Percentiles rank a stretch among this genome's conserved stretches.
Conservation (phyloP, 2,888 invertebrate genomes). For the Chelonus formosanus region DNA sequence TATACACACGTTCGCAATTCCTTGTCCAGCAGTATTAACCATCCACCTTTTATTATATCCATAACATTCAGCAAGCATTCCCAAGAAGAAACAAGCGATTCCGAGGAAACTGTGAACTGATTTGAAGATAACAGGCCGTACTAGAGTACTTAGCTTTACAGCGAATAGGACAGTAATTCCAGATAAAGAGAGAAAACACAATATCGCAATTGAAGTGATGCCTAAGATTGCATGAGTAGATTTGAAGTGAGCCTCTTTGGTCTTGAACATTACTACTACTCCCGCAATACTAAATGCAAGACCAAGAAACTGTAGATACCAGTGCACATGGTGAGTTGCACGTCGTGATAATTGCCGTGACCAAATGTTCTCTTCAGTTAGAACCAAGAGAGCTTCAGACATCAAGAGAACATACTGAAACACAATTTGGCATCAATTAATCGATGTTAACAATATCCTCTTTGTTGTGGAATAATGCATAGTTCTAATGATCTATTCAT, state of each 20-base stretch:
- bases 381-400: conserved; percentile 53
- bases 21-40: background rate
- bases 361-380: conserved; percentile 50
- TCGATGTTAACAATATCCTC: background rate
- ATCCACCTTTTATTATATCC: conserved; percentile 50
- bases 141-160: conserved; percentile 65
- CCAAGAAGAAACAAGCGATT: conserved; percentile 66
- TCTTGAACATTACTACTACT: conserved; percentile 63
- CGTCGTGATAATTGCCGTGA: conserved; percentile 47
- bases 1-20: conserved; percentile 36
- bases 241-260: conserved; percentile 54
- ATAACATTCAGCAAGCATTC: conserved; percentile 63
- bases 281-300: conserved; percentile 67
- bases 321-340: conserved; percentile 63
- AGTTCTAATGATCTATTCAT: too few relatives aligned
- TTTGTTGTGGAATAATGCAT: too few relatives aligned
- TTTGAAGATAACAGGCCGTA: conserved; percentile 67
- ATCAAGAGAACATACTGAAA: conserved; percentile 58
- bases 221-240: conserved; percentile 53
- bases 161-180: conserved; percentile 69
- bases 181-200: conserved; percentile 65
- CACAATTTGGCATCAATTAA: conserved; percentile 2
- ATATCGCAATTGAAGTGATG: conserved; percentile 67
- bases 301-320: conserved; percentile 68
- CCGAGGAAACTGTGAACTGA: conserved; percentile 69